Evolutionary conservation across 2,113 vertebrate species (phyloP).

Genomic region (Sinocyclocheilus rhinocerous): DNA sequence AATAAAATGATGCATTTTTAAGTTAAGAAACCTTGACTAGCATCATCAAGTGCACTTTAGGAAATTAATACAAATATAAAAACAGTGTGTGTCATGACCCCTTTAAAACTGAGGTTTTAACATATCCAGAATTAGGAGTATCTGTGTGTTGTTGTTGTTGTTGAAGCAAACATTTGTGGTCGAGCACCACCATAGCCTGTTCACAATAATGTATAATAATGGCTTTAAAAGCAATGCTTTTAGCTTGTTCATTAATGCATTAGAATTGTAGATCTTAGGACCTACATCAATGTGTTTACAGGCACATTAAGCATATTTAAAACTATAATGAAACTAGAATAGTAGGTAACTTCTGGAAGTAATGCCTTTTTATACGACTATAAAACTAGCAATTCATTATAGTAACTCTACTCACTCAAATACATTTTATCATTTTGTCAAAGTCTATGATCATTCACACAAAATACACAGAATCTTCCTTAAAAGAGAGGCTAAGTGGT

Average conservation of each 20-base stretch:
- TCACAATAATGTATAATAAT: not conserved
- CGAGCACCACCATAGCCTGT: not conserved
- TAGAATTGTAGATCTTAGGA: too few species aligned
- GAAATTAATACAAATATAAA: not conserved
- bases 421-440: not conserved
- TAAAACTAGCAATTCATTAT: not conserved
- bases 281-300: not conserved
- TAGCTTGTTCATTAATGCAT: not conserved
- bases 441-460: not conserved
- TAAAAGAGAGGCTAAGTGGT: slow-evolving; percentile 23
- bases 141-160: not conserved
- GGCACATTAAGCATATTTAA: not conserved
- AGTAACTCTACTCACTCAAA: not conserved
- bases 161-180: not conserved
- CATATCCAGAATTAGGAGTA: not conserved
- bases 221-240: not conserved
- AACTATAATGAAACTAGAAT: not conserved
- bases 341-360: too few species aligned
- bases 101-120: not conserved
- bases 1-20: not conserved
- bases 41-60: not conserved
- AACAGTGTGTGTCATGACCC: not conserved
- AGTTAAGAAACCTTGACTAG: not conserved
- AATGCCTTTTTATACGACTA: not conserved
- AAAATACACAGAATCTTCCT: not conserved